Evolutionary conservation across 2,888 invertebrate genomes (phyloP), one percentile per base, ranked within the genome.

Genomic region (Noctuana brunneofusca): DNA sequence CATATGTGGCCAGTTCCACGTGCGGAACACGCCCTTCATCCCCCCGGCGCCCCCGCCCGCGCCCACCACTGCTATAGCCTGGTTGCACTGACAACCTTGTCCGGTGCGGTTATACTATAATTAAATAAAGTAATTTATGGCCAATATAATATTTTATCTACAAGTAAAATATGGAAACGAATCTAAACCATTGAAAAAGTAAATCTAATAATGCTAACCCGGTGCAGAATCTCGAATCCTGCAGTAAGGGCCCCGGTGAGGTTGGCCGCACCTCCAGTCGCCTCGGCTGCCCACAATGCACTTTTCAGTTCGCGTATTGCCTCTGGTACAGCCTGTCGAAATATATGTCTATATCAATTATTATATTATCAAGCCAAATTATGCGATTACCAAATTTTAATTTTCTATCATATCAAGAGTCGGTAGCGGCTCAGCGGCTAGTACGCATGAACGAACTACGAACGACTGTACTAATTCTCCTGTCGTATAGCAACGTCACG

Each of bases 31-130:
- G 1, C 94, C 93, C 70, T 92, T 92, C 9, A 94, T 93, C 0
- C 93, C 93, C 46, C 89, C 92, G 1, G 97, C 95, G 11, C 98
- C 97, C 20, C 98, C 98, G 71, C 98, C 97, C 0, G 99, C 98
- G 66, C 99, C 96, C 59, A 99, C 89, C 96, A 99, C 98, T 59
- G 99, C 98, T 65, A 99, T 98, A 1, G 98, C 99, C 87, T 98
- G 98, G 91, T 99, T 99, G 81, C 99, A 99, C 79, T 98, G 97
- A 74, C 97, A 96, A 3, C 97, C 97, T 74, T 95, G 95, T 0
- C 96, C 95, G 0, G 96, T 96, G 69, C 96, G 94, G 78, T 97
- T 97, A 75, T 97, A 97, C 93, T 96, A 57, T 30, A 66, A 68
- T n/a, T n/a, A n/a, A n/a, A n/a, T n/a, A n/a, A n/a, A n/a, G n/a